Evolutionary conservation across 2,888 invertebrate genomes (phyloP).

Genomic region (Sympetrum striolatum): DNA sequence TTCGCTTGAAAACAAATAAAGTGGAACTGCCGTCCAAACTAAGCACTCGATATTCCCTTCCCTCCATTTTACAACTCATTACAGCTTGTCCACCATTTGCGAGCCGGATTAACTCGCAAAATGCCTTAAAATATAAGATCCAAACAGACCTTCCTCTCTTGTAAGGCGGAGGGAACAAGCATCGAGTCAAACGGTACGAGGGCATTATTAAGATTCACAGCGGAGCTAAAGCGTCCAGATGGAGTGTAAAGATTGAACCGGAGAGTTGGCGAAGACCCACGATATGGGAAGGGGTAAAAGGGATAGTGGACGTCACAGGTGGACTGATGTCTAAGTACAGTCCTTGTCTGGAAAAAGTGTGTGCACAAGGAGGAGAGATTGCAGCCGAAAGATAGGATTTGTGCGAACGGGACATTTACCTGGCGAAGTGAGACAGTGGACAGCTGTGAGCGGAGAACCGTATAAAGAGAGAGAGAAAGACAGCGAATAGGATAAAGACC

Average conservation of each 20-base stretch:
- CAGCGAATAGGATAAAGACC: background rate
- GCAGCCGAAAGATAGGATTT: background rate
- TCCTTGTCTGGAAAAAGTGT: background rate
- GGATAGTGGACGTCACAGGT: background rate
- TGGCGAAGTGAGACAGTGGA: background rate
- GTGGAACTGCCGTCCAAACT: too few relatives aligned
- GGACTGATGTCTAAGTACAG: background rate
- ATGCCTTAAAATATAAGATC: background rate
- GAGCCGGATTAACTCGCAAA: background rate
- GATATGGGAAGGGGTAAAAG: background rate
- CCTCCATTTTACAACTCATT: background rate
- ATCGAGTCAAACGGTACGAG: background rate
- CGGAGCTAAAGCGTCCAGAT: background rate
- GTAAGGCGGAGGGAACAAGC: background rate
- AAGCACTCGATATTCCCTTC: too few relatives aligned
- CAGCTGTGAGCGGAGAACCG: background rate
- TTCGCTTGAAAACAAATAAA: too few relatives aligned
- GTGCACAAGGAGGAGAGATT: background rate
- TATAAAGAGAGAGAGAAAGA: background rate
- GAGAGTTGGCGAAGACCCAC: background rate
- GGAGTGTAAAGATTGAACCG: background rate
- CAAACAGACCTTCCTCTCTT: background rate
- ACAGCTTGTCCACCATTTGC: background rate
- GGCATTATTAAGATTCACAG: background rate
- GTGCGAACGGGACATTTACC: background rate